phyloP scores from a whole-genome alignment of 2,797 vertebrate species.

The Sandelia bainsii region DNA sequence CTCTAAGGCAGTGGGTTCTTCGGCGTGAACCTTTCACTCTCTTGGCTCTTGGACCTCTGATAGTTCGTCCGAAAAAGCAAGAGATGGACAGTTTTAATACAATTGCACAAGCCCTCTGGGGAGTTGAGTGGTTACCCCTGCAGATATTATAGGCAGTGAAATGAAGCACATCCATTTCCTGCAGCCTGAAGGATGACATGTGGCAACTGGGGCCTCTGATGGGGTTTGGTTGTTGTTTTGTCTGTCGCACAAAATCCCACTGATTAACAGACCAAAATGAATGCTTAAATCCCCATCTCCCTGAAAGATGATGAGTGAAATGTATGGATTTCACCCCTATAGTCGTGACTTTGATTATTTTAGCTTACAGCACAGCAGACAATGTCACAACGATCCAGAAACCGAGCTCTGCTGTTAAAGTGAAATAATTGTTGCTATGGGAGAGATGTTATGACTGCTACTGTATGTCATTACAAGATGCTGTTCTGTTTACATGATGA shows the following conservation, averaged over 20 bases:
- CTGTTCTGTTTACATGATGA: conserved; percentile 27
- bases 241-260: conserved; percentile 49
- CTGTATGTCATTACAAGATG: conserved; percentile 44
- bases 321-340: conserved; percentile 42
- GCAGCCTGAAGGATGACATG: conserved; percentile 76
- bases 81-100: conserved; percentile 88
- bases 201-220: conserved; percentile 67
- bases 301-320: conserved; percentile 3
- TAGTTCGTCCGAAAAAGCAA: conserved; percentile 30
- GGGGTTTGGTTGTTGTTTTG: conserved; percentile 52
- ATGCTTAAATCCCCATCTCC: conserved; percentile 18
- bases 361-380: conserved; percentile 30
- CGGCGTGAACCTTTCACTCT: conserved; percentile 32
- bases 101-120: conserved; percentile 65
- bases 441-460: conserved; percentile 28
- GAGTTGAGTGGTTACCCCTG: conserved; percentile 71
- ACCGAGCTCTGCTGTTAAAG: conserved; percentile 20
- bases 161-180: conserved; percentile 87
- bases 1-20: conserved; percentile 11
- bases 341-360: conserved; percentile 50
- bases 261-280: conserved; percentile 65
- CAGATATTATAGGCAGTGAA: conserved; percentile 82
- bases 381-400: conserved; percentile 4
- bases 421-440: conserved; percentile 44
- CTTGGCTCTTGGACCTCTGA: conserved; percentile 16